phyloP scores from a whole-genome alignment of 2,797 vertebrate species.

The Margarornis squamiger region DNA sequence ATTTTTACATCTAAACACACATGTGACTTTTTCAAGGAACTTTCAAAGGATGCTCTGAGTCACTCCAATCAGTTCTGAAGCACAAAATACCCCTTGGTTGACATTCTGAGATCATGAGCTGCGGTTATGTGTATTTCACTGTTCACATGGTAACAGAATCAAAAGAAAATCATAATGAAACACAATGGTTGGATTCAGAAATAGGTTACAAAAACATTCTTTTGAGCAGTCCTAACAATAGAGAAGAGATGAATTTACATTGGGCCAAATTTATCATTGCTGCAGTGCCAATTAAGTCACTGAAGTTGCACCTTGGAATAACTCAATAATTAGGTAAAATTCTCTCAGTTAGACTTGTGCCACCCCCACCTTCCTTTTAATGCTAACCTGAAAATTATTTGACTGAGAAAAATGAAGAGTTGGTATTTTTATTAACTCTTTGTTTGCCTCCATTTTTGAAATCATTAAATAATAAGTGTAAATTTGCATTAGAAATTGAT shows the following conservation, averaged over 20 bases:
- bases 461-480: conserved; percentile 9
- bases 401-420: not conserved
- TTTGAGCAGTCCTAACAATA: conserved; percentile 41
- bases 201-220: conserved; percentile 58
- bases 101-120: conserved; percentile 65
- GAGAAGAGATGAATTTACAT: conserved; percentile 23
- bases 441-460: not conserved
- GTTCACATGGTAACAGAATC: conserved; percentile 74
- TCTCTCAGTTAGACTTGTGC: not conserved
- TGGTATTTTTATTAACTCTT: conserved; percentile 11
- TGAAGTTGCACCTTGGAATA: conserved; percentile 4
- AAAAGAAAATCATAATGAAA: conserved; percentile 67
- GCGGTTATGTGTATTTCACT: conserved; percentile 67
- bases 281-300: conserved; percentile 44
- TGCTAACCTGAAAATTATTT: conserved; percentile 23
- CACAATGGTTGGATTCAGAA: conserved; percentile 54
- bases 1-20: conserved; percentile 55
- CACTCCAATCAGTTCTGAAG: conserved; percentile 50
- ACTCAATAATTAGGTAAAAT: conserved; percentile 40
- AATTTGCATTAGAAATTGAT: conserved; percentile 38
- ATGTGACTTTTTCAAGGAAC: conserved; percentile 35
- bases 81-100: conserved; percentile 61
- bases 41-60: conserved; percentile 46
- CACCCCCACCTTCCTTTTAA: not conserved
- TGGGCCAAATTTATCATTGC: conserved; percentile 46